These are phyloP conservation scores for Pelagia noctiluca DNA, from an alignment of 30 jellyfish, hydroid and myxozoan species.

Conservation along the genomic window DNA sequence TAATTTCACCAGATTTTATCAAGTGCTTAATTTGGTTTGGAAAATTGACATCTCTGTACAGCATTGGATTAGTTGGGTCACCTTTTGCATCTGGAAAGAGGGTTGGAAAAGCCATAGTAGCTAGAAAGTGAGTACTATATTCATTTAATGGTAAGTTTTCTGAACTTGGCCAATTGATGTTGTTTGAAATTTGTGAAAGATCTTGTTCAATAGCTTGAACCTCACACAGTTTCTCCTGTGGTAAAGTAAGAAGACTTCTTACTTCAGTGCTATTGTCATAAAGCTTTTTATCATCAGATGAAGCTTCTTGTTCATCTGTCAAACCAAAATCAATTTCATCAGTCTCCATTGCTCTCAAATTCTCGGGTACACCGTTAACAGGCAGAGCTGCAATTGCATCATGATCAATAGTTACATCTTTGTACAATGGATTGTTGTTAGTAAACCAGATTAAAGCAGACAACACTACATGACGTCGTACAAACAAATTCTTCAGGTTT, in stretches of 20 bases:
- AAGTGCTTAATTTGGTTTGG: not conserved
- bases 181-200: conserved; percentile 10
- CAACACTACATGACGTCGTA: conserved; percentile 6
- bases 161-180: conserved; percentile 18
- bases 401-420: conserved; percentile 21
- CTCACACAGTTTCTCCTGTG: conserved; percentile 13
- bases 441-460: conserved; percentile 28
- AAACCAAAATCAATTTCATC: not conserved
- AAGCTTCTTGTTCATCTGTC: not conserved
- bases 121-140: conserved; percentile 28
- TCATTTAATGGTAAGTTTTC: conserved; percentile 41
- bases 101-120: conserved; percentile 43
- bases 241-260: not conserved
- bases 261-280: conserved; percentile 34
- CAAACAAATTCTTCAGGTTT: not conserved
- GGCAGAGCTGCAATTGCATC: conserved; percentile 23
- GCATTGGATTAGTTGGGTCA: conserved; percentile 29
- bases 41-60: conserved; percentile 15
- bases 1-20: conserved; percentile 11
- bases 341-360: conserved; percentile 15
- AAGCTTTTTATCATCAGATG: conserved; percentile 33
- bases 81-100: conserved; percentile 49
- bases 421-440: conserved; percentile 28
- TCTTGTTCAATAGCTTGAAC: conserved; percentile 22
- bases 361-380: conserved; percentile 22